Conservation (phyloP, 2,888 invertebrate species). For the Leptinotarsa juncta region DNA sequence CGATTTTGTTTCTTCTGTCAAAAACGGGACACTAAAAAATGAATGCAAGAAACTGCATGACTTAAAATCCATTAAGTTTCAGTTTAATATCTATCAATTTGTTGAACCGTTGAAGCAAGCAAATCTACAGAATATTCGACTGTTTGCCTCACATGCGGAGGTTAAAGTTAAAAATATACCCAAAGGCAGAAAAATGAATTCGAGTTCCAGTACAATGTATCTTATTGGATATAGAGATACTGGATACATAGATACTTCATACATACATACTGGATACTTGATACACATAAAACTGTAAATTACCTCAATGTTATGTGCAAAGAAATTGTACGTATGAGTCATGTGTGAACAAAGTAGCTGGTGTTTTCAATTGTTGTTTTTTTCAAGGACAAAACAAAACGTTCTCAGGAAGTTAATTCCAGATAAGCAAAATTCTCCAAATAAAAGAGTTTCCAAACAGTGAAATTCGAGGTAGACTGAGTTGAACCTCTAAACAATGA, state of each 20-base stretch:
- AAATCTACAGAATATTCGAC: neutral
- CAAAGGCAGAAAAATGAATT: neutral
- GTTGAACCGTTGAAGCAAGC: neutral
- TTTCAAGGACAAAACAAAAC: no score
- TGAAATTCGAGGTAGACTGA: no score
- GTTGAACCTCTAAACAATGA: no score
- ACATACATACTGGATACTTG: neutral
- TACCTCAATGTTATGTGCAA: no score
- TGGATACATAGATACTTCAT: neutral
- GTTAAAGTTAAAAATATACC: conserved; percentile 8
- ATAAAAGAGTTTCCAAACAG: no score
- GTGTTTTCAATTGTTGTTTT: no score
- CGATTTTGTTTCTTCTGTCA: conserved; percentile 7
- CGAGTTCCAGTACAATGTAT: conserved; percentile 2
- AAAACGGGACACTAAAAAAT: neutral
- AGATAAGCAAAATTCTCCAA: no score
- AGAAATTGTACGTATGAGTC: no score
- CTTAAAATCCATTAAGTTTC: conserved; percentile 7
- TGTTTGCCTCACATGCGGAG: conserved; percentile 11
- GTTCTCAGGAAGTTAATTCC: no score
- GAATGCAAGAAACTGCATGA: neutral
- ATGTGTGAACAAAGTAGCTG: no score
- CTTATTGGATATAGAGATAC: neutral
- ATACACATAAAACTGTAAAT: no score
- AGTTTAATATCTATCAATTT: neutral